These are phyloP conservation scores for Habrosyne pyritoides DNA, from an alignment of 2,888 invertebrate genomes.

Conservation along the genomic window DNA sequence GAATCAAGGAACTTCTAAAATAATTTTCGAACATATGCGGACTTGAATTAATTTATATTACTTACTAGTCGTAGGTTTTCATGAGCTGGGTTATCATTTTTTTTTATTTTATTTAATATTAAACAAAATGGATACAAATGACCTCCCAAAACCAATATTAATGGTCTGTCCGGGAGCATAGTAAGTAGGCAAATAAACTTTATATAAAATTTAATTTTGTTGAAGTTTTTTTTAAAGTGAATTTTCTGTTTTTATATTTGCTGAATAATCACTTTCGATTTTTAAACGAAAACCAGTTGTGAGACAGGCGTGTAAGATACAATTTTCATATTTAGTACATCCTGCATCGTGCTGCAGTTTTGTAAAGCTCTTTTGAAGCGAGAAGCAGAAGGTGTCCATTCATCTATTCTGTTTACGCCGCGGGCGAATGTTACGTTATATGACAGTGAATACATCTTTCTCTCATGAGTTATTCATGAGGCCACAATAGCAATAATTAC, in stretches of 20 bases:
- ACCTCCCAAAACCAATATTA: too few species aligned
- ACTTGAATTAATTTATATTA: background rate
- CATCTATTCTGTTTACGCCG: constrained; percentile 26
- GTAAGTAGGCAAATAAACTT: too few species aligned
- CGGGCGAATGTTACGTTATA: constrained; percentile 48
- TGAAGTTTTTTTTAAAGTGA: too few species aligned
- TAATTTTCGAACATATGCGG: background rate
- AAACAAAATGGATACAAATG: too few species aligned
- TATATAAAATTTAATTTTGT: too few species aligned
- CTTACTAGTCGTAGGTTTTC: background rate
- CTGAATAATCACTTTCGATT: constrained; percentile 9
- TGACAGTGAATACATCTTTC: constrained; percentile 60
- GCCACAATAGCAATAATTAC: constrained; percentile 68
- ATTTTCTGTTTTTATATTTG: background rate
- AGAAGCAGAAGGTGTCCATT: constrained; percentile 18
- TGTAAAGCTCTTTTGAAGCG: constrained; percentile 6
- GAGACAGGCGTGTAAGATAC: background rate
- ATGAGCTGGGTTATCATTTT: too few species aligned
- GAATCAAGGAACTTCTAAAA: background rate
- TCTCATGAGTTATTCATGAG: constrained; percentile 67
- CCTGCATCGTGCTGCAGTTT: background rate
- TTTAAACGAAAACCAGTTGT: constrained; percentile 18
- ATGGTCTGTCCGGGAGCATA: too few species aligned
- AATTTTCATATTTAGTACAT: background rate
- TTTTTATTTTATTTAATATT: too few species aligned